Base-by-base conservation (phyloP, 2,797 vertebrate genomes). In the Crenuchus spilurus region DNA sequence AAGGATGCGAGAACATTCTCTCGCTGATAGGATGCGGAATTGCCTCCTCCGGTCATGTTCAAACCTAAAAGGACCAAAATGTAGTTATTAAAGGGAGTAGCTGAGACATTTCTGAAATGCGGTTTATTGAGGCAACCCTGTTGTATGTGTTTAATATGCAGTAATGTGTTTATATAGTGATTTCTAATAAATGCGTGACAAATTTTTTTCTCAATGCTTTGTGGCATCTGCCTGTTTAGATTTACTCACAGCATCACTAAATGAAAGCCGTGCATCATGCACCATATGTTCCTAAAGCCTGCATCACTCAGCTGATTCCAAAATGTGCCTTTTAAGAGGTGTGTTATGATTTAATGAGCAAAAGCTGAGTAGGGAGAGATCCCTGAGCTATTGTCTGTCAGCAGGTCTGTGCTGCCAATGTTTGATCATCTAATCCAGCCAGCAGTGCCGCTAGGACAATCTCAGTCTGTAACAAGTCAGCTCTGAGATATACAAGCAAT, bases 1-100 rank as follows among this genome's bases (percentile, higher is more conserved):
- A 28, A 69, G 44, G 54, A 64, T 58, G 60, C 60, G 48, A 52
- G 70, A 52, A 81, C 70, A 55, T 7, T 41, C 35, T 11, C 55
- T 49, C 31, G 9, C 31, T 31, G 51, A 69, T 48, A 39, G 48
- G 51, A 58, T 51, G 48, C 60, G 13, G 9, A 52, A 73, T 69
- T 57, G 41, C 48, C 44, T 44, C 62, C 71, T 72, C 28, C 11
- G 49, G 51, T 72, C 49, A 33, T 55, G 11, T 72, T 52, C 49
- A 52, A 62, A 54, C 11, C 31, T 18, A 42, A 39, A 24, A 68
- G 35, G 26, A 33, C 41, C 0, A 6, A 33, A 18, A 69, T 62
- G 11, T 18, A 55, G 9, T 74, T 64, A 13, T 74, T 49, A 52
- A 31, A 44, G 4, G 14, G 44, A 66, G 62, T n/a, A 58, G n/a